A percentile compares a stretch with the other conserved stretches of the same genome.
phyloP scores from a whole-genome alignment of 2,797 vertebrate genomes.

The Oreortyx pictus region DNA sequence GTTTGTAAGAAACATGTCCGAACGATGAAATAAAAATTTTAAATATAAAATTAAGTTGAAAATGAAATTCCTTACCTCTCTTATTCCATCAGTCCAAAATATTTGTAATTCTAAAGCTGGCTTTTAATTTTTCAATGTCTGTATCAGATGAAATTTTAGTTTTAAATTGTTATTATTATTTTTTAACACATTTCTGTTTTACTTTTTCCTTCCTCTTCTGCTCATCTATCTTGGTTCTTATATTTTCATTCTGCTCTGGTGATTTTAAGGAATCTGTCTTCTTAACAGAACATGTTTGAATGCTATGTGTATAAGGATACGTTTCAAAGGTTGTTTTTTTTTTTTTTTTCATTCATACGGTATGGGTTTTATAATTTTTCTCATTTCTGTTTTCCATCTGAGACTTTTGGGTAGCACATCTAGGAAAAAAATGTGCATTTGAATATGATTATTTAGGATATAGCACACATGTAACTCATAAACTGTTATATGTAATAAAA shows the following conservation, averaged over 20 bases:
- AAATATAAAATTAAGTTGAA: background rate
- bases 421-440: background rate
- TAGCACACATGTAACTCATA: background rate
- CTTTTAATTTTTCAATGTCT: constrained; percentile 7
- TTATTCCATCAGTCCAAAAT: background rate
- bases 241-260: constrained; percentile 76
- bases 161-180: constrained; percentile 33
- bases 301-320: background rate
- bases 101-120: background rate
- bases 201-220: constrained; percentile 70
- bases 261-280: constrained; percentile 77
- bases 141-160: background rate
- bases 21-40: background rate
- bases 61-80: constrained; percentile 38
- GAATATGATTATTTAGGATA: background rate
- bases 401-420: background rate
- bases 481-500: background rate
- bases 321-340: background rate
- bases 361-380: background rate
- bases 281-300: constrained; percentile 58
- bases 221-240: constrained; percentile 74
- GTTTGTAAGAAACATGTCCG: accelerated
- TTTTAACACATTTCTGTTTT: constrained; percentile 61
- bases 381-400: constrained; percentile 21
- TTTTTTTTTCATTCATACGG: background rate